Evolutionary conservation across 2,113 vertebrate genomes (phyloP), one percentile per base, ranked within the genome.

Genomic region (Echinops telfairi): DNA sequence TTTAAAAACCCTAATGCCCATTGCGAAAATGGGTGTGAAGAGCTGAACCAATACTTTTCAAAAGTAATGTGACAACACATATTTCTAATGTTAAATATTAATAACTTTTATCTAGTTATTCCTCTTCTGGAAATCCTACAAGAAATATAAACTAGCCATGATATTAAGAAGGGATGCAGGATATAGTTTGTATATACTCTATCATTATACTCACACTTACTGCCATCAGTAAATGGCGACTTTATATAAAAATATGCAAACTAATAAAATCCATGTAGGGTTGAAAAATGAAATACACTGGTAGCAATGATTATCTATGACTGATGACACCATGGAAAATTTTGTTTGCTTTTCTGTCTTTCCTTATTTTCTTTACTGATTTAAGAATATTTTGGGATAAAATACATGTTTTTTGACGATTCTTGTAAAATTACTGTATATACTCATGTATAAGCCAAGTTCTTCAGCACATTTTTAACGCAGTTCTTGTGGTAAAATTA

Each of bases 111-210:
- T 38, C 10, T 86, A 60, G 20, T 86, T 47, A 89, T 40, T 92
- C 29, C 23, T 92, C 77, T 81, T 89, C 25, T 92, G 36, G 5
- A 75, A 93, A 79, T 75, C 36, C 78, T 78, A 95, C 58, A 90
- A 23, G 57, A 95, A 78, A 70, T 77, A 2, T 78, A 83, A 82
- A 93, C 33, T 33, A 62, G 57, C 20, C 89, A 90, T 83, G 78
- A 90, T 93, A 73, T 33, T 90, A 86, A 90, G 27, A 40, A 62
- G 60, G 12, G 47, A 53, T 53, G 47, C 10, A 53, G 47, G 47
- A 53, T 14, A 11, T 9, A 53, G 47, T 66, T 53, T 92, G 62
- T n/a, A 90, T 70, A 83, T 29, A 86, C 0, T 86, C 10, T 38
- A 75, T 66, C 29, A 93, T 62, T 58, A 75, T 33, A 79, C 71